Evolutionary conservation across 2,113 vertebrate species (phyloP).

Genomic region (Lathamus discolor): DNA sequence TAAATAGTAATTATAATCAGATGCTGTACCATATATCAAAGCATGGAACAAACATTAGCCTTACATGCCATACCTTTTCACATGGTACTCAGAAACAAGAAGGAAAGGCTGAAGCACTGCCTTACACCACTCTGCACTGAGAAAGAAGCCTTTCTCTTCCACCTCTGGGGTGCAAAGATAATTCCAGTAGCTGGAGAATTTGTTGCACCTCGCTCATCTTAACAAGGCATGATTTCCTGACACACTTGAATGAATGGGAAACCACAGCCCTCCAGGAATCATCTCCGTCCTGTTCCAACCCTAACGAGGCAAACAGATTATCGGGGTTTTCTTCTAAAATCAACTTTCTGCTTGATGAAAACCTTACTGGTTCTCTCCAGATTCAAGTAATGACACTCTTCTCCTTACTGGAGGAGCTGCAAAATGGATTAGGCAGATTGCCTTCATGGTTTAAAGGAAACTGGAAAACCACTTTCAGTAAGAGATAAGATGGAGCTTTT

Average conservation of each 20-base stretch:
- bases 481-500: slow-evolving; percentile 50
- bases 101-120: background rate
- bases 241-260: slow-evolving; percentile 2
- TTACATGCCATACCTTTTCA: background rate
- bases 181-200: background rate
- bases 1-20: background rate
- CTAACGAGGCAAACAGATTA: slow-evolving; percentile 14
- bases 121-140: background rate
- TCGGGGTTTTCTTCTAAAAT: background rate
- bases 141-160: background rate
- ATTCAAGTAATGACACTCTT: slow-evolving; percentile 19
- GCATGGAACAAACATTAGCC: background rate
- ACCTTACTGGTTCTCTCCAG: slow-evolving; percentile 40
- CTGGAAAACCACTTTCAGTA: slow-evolving; percentile 3
- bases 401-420: slow-evolving; percentile 15
- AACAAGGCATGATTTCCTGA: background rate
- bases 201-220: background rate
- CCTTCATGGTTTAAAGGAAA: slow-evolving; percentile 54
- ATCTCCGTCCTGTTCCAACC: background rate
- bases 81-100: background rate
- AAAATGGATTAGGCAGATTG: slow-evolving; percentile 48
- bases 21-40: background rate
- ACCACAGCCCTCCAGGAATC: background rate
- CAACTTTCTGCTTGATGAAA: slow-evolving; percentile 48
- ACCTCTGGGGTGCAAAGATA: background rate